phyloP scores from a whole-genome alignment of 1,140 invertebrate genomes.

The Drosophila suzukii region DNA sequence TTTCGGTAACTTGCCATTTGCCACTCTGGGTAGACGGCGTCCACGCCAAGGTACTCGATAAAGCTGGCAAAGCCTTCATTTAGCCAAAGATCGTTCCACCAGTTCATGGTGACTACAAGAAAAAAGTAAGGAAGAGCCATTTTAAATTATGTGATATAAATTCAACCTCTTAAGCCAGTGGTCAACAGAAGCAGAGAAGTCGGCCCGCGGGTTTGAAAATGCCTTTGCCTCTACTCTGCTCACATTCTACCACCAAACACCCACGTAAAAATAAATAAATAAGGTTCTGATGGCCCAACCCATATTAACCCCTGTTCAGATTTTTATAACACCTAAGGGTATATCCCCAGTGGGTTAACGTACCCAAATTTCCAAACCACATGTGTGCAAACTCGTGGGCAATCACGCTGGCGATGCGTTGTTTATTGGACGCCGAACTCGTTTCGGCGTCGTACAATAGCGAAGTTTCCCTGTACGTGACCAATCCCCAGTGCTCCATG shows the following conservation, averaged over 20 bases:
- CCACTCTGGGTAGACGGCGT: conserved; percentile 91
- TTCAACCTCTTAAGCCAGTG: no score
- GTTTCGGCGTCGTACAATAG: conserved; percentile 90
- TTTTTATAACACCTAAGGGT: neutral
- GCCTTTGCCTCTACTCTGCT: no score
- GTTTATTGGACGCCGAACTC: conserved; percentile 90
- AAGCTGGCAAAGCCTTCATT: conserved; percentile 97
- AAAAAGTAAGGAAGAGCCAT: neutral
- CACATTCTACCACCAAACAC: no score
- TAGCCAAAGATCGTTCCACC: conserved; percentile 98
- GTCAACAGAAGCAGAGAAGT: no score
- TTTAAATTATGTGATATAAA: no score
- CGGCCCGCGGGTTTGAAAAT: no score
- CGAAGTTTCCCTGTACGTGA: conserved; percentile 93
- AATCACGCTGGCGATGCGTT: conserved; percentile 92
- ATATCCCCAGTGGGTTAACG: conserved; percentile 46
- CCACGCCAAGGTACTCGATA: conserved; percentile 92
- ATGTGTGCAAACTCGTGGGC: conserved; percentile 97
- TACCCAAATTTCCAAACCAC: conserved; percentile 94
- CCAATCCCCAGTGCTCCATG: conserved; percentile 97
- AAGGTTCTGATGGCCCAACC: neutral
- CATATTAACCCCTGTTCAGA: neutral
- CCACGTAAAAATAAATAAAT: no score
- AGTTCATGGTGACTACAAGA: conserved; percentile 92
- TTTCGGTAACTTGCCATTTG: conserved; percentile 88